Evolutionary conservation across 2,797 vertebrate genomes (phyloP).

Genomic region (Hybognathus amarus): DNA sequence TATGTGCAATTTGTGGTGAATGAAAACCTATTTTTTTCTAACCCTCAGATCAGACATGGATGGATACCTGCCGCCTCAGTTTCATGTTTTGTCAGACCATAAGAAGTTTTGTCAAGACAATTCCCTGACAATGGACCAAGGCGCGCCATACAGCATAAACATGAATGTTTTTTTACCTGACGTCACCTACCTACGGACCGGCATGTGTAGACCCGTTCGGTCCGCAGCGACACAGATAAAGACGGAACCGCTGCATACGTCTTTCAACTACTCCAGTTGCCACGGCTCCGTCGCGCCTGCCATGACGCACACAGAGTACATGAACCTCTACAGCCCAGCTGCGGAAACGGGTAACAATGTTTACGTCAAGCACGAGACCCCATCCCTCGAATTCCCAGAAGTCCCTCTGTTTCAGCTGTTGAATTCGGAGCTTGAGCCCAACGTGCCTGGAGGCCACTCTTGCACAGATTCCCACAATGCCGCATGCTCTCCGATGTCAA

Average conservation of each 20-base stretch:
- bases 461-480: slow-evolving; percentile 81
- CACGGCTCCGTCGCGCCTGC: slow-evolving; percentile 74
- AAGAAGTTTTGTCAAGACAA: slow-evolving; percentile 88
- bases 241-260: slow-evolving; percentile 82
- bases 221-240: slow-evolving; percentile 85
- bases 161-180: slow-evolving; percentile 95
- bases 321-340: slow-evolving; percentile 84
- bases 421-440: slow-evolving; percentile 91
- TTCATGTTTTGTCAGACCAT: slow-evolving; percentile 78
- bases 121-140: slow-evolving; percentile 84
- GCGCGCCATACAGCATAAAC: slow-evolving; percentile 93
- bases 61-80: slow-evolving; percentile 85
- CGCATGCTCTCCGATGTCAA: slow-evolving; percentile 79
- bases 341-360: slow-evolving; percentile 80
- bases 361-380: slow-evolving; percentile 93
- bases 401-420: slow-evolving; percentile 91
- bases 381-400: slow-evolving; percentile 88
- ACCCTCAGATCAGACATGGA: slow-evolving; percentile 89
- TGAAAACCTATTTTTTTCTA: slow-evolving; percentile 42
- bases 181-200: slow-evolving; percentile 89
- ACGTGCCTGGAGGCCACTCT: slow-evolving; percentile 78
- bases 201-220: slow-evolving; percentile 87
- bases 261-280: slow-evolving; percentile 85
- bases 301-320: slow-evolving; percentile 83
- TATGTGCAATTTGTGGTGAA: not conserved